Base-by-base conservation (phyloP, 92 coral and sea anemone genomes). In the Parazoanthus swiftii region DNA sequence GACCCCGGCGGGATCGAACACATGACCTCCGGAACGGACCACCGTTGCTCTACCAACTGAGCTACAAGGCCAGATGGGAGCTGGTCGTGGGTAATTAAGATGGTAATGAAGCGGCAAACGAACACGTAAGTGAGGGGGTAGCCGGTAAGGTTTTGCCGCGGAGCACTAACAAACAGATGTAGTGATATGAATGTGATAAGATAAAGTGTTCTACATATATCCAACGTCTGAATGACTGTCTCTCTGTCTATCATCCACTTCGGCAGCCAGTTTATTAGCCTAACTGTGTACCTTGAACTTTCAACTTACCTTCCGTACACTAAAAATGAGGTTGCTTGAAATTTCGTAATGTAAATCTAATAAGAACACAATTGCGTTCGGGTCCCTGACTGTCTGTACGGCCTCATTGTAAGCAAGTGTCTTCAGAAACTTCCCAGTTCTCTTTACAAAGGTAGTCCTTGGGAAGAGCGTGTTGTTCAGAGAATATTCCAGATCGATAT, bases 341-440 rank as follows among this genome's bases (percentile, higher is more conserved):
- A 90, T 90, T 54, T 90, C 89, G 26, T 78, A 79, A 58, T 90
- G 92, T 26, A 90, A 51, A 80, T 90, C 92, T 26, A 90, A 73
- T 71, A 88, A 85, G 35, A 86, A 90, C 63, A 90, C 59, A 72
- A 90, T 86, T 5, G 92, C 89, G 71, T 90, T 63, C 8, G 92
- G 92, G 68, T 90, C 89, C 23, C 81, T 46, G 29, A 90, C 92
- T 63, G 89, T 85, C 59, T 58, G 65, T 6, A 88, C 92, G 14
- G 92, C 92, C 25, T 88, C 77, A 42, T 90, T 90, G 23, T 85
- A 90, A 20, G 92, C 87, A 38, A 48, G 71, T 11, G 92, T 90
- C 63, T 88, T 78, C 8, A 88, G 70, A 59, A 85, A 90, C 13
- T 81, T 56, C 46, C 88, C 92, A 25, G 70, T 80, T 21, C 35